Evolutionary conservation across 2,888 invertebrate species (phyloP), one percentile per base, ranked within the genome.

Genomic region (Stomorhina lunata): DNA sequence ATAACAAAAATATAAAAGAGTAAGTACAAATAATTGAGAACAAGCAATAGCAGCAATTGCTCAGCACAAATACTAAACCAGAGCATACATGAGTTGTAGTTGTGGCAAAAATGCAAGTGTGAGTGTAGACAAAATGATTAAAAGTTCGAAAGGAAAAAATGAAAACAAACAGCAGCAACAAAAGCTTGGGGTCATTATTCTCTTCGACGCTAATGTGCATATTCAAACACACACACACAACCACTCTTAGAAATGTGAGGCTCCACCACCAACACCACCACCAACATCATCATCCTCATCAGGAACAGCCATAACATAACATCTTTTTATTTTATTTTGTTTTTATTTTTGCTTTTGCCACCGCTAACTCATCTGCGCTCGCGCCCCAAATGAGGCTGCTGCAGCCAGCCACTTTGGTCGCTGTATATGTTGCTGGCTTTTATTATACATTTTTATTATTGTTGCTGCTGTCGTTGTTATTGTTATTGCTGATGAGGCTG

Each of bases 171-270:
- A 63, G 61, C 86, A 87, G 85, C 87, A 86, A 87, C 86, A 86
- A 88, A 69, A 87, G 88, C 88, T 90, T 90, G 90, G 90, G 90
- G 90, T 90, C 90, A 90, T 90, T 90, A 90, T 90, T 90, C 90
- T 90, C 90, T 89, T 89, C 88, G 87, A 80, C 68, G 80, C 57
- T 82, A 71, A 78, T 79, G 77, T 79, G 50, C 29, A 59, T 40
- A 82, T 34, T 25, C 32, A 71, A 34, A 57, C 27, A 86, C 86
- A 84, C 85, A 32, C 22, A 17, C 25, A 6, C 55, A 66, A 0
- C 10, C 43, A 37, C 17, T 29, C 22, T 40, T 32, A n/a, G 22
- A 76, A 48, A 61, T 25, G 61, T 53, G 68, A 48, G 75, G 63
- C 73, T 69, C 75, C 77, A 45, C 2, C 59, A 66, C 40, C 80